Percentiles rank a stretch among this genome's conserved stretches.
These are phyloP conservation scores for Brachyptera risi DNA, from an alignment of 2,888 invertebrate genomes.

Conservation along the genomic window DNA sequence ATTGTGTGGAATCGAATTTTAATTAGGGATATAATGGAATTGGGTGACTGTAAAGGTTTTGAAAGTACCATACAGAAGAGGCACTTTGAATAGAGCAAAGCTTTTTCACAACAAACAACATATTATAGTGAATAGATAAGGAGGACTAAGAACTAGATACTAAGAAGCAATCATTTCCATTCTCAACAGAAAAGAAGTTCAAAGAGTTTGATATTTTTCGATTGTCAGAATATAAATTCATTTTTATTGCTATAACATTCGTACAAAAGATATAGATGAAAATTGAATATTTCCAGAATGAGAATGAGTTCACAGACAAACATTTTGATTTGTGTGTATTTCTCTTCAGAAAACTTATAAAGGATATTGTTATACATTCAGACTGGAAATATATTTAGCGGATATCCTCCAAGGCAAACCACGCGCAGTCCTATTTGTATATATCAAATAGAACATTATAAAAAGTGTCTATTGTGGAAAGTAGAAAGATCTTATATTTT, in stretches of 20 bases:
- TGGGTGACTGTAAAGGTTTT: too few species aligned
- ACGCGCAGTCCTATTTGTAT: conserved; percentile 20
- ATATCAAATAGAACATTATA: conserved; percentile 20
- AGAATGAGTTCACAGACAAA: conserved; percentile 16
- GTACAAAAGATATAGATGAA: conserved; percentile 13
- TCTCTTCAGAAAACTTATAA: conserved; percentile 12
- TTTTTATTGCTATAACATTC: conserved; percentile 10
- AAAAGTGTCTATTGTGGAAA: conserved; percentile 12
- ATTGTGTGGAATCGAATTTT: too few species aligned
- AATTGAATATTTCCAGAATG: neutral
- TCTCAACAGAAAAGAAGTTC: neutral
- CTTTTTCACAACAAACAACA: too few species aligned
- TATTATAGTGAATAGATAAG: neutral
- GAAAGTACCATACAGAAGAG: too few species aligned
- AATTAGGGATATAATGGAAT: too few species aligned
- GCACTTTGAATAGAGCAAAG: too few species aligned
- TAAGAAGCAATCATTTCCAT: conserved; percentile 20
- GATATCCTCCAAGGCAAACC: conserved; percentile 15
- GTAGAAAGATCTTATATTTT: conserved; percentile 27
- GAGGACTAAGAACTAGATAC: neutral
- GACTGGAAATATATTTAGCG: conserved; percentile 20
- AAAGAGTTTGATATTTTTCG: conserved; percentile 9
- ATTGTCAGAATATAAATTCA: conserved; percentile 18
- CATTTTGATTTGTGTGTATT: conserved; percentile 20
- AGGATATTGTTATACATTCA: conserved; percentile 14